Percentiles rank a stretch among this genome's conserved stretches.
phyloP scores from a whole-genome alignment of 92 coral and sea anemone species.

The Porites lobata region DNA sequence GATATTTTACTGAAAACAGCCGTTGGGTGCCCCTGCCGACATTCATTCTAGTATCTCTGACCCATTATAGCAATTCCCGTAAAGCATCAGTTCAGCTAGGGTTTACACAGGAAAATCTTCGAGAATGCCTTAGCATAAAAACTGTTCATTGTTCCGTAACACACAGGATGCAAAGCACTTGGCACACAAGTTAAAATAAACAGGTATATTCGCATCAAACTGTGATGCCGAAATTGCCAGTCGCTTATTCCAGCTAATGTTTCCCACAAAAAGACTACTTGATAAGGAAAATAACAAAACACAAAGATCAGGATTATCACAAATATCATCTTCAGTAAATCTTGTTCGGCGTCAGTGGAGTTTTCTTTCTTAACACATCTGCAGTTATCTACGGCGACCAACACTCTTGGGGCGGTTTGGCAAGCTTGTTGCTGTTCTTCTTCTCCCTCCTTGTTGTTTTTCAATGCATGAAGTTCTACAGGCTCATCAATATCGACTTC shows the following conservation, averaged over 20 bases:
- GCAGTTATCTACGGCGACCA: too few species aligned
- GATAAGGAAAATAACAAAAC: conserved; percentile 80
- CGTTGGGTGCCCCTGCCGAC: too few species aligned
- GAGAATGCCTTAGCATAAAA: conserved; percentile 74
- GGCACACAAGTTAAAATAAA: conserved; percentile 63
- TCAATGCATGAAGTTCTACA: neutral
- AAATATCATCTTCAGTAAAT: conserved; percentile 81
- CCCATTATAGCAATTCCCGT: too few species aligned
- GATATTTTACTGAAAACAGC: too few species aligned
- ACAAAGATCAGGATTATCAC: conserved; percentile 76
- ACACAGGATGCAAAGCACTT: conserved; percentile 73
- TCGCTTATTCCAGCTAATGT: neutral
- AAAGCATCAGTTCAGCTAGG: neutral
- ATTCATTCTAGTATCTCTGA: too few species aligned
- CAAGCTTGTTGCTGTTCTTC: neutral
- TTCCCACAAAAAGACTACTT: conserved; percentile 62
- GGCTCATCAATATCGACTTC: conserved; percentile 20
- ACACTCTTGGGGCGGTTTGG: neutral
- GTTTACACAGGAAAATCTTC: conserved; percentile 67
- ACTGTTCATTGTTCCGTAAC: conserved; percentile 77
- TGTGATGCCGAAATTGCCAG: conserved; percentile 35
- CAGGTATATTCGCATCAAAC: conserved; percentile 5
- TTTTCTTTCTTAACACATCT: neutral
- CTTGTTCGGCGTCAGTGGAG: conserved; percentile 53
- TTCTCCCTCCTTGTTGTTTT: neutral